Percentiles rank a stretch among this genome's conserved stretches.
Conservation (phyloP, 2,797 vertebrate genomes). For the Potorous gilbertii region DNA sequence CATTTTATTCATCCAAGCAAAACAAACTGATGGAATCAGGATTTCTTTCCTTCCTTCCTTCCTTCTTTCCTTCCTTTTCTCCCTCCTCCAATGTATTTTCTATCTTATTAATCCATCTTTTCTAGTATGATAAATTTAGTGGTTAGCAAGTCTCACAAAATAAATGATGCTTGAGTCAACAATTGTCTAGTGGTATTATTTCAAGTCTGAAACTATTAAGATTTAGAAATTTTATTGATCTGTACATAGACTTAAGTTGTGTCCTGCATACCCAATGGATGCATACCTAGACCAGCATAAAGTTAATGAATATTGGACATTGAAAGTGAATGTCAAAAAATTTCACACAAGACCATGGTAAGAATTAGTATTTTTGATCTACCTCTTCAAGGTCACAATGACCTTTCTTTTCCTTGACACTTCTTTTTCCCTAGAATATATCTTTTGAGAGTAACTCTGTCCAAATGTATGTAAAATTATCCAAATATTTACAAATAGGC, state of each 20-base stretch:
- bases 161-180: not conserved
- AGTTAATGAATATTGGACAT: not conserved
- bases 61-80: not conserved
- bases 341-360: constrained; percentile 1
- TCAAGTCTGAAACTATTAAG: not conserved
- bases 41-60: not conserved
- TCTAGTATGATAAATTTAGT: not conserved
- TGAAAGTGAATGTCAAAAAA: constrained; percentile 12
- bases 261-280: not conserved
- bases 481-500: constrained; percentile 60
- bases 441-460: constrained; percentile 48
- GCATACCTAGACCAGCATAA: not conserved
- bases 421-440: constrained; percentile 1
- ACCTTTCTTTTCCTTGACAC: not conserved
- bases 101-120: not conserved
- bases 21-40: not conserved
- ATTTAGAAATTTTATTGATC: not conserved
- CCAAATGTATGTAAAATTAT: constrained; percentile 39
- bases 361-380: not conserved
- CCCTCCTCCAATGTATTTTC: not conserved
- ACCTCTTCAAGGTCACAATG: constrained; percentile 27
- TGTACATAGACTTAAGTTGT: not conserved
- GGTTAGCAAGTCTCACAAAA: not conserved
- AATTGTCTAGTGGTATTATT: not conserved
- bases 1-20: not conserved